These are phyloP conservation scores for Colinus virginianus DNA, from an alignment of 2,113 vertebrate species.

Conservation along the genomic window DNA sequence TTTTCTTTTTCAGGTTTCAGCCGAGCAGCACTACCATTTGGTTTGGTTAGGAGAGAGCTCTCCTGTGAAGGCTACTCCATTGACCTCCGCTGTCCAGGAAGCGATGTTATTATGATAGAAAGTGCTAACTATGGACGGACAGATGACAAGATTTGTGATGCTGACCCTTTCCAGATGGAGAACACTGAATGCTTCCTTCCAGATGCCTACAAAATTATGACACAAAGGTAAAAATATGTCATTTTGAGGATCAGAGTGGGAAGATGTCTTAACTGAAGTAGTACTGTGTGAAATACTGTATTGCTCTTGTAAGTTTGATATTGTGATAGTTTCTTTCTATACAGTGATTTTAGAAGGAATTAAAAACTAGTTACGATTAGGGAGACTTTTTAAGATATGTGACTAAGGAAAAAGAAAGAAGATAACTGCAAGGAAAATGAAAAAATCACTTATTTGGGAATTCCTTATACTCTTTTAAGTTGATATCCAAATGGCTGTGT, in stretches of 20 bases:
- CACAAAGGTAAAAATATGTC: slow-evolving; percentile 88
- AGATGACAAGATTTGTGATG: slow-evolving; percentile 98
- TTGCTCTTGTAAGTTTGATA: neutral
- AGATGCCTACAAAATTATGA: slow-evolving; percentile 99
- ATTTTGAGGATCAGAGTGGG: neutral
- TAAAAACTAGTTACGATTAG: neutral
- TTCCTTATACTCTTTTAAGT: neutral
- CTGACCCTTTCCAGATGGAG: slow-evolving; percentile 99
- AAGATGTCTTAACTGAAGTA: neutral
- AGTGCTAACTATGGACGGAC: slow-evolving; percentile 98
- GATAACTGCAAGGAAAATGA: neutral
- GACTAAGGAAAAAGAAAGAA: neutral
- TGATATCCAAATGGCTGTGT: neutral
- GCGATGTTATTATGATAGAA: slow-evolving; percentile 99
- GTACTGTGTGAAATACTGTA: neutral
- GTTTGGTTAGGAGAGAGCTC: slow-evolving; percentile 94
- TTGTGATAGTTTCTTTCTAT: neutral
- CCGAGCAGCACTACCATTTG: slow-evolving; percentile 94
- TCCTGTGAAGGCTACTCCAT: slow-evolving; percentile 99
- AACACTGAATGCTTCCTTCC: slow-evolving; percentile 99
- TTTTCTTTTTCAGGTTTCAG: slow-evolving; percentile 88
- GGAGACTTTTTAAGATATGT: neutral
- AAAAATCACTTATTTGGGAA: neutral
- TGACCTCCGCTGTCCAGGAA: slow-evolving; percentile 97
- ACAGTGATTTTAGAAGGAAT: neutral